Conservation (phyloP, 2,888 invertebrate genomes). For the Alviniconcha strummeri region DNA sequence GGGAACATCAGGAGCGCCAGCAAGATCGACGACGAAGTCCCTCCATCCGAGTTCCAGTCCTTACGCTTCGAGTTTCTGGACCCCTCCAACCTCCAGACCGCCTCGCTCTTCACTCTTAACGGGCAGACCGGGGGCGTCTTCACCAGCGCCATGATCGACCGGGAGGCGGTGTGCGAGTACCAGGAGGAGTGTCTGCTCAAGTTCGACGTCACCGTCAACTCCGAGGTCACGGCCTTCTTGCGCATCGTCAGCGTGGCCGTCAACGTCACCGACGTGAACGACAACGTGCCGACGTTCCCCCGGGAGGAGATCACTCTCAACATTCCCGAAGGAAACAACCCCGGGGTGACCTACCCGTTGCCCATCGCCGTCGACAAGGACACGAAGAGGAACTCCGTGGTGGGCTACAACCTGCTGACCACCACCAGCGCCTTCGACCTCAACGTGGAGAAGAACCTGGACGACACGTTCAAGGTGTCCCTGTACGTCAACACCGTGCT, state of each 20-base stretch:
- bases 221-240: slow-evolving; percentile 48
- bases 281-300: slow-evolving; percentile 55
- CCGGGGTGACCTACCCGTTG: slow-evolving; percentile 36
- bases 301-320: slow-evolving; percentile 49
- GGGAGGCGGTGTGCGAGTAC: slow-evolving; percentile 57
- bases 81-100: slow-evolving; percentile 39
- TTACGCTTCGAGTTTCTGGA: slow-evolving; percentile 44
- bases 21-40: slow-evolving; percentile 41
- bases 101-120: slow-evolving; percentile 48
- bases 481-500: slow-evolving; percentile 30
- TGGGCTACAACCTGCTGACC: slow-evolving; percentile 31
- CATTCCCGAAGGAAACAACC: slow-evolving; percentile 37
- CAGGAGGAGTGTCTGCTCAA: slow-evolving; percentile 48
- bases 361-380: slow-evolving; percentile 40
- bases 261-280: slow-evolving; percentile 56
- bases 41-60: slow-evolving; percentile 33
- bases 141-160: slow-evolving; percentile 50
- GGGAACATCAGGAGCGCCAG: slow-evolving; percentile 52
- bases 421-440: slow-evolving; percentile 32
- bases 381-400: slow-evolving; percentile 37
- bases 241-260: slow-evolving; percentile 56
- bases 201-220: slow-evolving; percentile 57
- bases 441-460: slow-evolving; percentile 34
- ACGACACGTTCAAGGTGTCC: slow-evolving; percentile 33
- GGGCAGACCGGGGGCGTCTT: slow-evolving; percentile 49